Base-by-base conservation (phyloP, 2,888 invertebrate genomes). In the Aporophyla nigra region DNA sequence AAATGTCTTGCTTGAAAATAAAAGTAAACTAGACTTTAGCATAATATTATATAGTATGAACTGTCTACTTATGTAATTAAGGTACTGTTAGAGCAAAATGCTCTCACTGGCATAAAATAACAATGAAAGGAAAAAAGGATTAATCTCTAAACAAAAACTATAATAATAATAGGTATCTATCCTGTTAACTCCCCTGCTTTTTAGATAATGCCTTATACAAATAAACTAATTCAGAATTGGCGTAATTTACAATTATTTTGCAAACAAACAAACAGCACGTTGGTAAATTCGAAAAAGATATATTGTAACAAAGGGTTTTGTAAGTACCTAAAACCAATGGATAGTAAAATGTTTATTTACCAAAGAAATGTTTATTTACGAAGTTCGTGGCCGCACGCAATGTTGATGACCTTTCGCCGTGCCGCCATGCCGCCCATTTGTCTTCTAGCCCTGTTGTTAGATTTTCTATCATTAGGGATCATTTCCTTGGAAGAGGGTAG, bases 291-390 rank as follows among this genome's bases (percentile, higher is more conserved):
- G 14, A 63, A 66, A 67, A n/a, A 21, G 2, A 53, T 43, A 10
- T 6, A 74, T 67, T 69, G 33, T 21, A 65, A 77, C 68, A 81
- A 74, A 71, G 56, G 71, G 51, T 54, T 74, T 24, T n/a, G 12
- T 59, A 72, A 73, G 54, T 73, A 40, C 19, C 10, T 65, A 68
- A 70, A 83, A 70, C 77, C 74, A 61, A 86, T 77, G 78, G 59
- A 68, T 33, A 62, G 76, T 76, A 76, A 85, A 87, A 85, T 89
- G 85, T 89, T 88, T 88, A 72, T 74, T 72, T 72, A 54, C 33
- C 33, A 33, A 53, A 71, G 80, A 85, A 88, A 84, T 89, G 87
- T 90, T 89, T 89, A 85, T 88, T 84, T 84, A 85, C 82, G 71
- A 77, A 86, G 84, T 83, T 68, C 80, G 70, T 69, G 72, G 59